Base-by-base conservation (phyloP, 2,113 vertebrate species). In the Actenoides hombroni region DNA sequence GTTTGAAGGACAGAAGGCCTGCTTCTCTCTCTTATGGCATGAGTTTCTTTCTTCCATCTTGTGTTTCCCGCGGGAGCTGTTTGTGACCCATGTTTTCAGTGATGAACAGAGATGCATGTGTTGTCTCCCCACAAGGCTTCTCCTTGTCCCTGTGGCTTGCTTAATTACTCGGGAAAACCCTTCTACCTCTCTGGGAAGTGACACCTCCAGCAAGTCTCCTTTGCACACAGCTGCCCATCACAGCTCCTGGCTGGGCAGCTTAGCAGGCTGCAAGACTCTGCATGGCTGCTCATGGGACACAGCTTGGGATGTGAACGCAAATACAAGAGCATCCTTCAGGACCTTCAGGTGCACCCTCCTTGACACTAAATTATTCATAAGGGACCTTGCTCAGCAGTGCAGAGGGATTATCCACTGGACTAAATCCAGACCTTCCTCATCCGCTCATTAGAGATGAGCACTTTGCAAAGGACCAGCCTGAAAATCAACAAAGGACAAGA, bases 81-180 rank as follows among this genome's bases (percentile, higher is more conserved):
- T 56, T 92, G 46, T 71, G 69, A 49, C 15, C 28, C 46, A 7
- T 15, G 20, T 63, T 96, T 92, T 84, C 93, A 89, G 92, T 5
- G 31, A 75, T 35, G 68, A 84, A 33, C 35, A 92, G 60, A 57
- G 93, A 90, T 93, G 54, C 1, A 3, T 44, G 48, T 67, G 0
- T 0, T 90, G 8, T 56, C 16, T 19, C 69, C 90, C 65, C 86
- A 87, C 57, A 91, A 86, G 70, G 37, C 37, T 91, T 83, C 64
- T 88, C 39, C 1, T 67, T 88, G 59, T 5, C 9, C 24, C 51
- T 8, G 2, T 40, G 90, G 49, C 60, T 86, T 94, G 54, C 71
- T 95, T 92, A 96, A 88, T 93, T 92, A 85, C 64, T 91, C 74
- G 83, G 44, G 69, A 79, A 84, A 76, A 46, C 49, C 42, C 49